Evolutionary conservation across 2,888 invertebrate genomes (phyloP), one percentile per base, ranked within the genome.

Genomic region (Caradrina clavipalpis): DNA sequence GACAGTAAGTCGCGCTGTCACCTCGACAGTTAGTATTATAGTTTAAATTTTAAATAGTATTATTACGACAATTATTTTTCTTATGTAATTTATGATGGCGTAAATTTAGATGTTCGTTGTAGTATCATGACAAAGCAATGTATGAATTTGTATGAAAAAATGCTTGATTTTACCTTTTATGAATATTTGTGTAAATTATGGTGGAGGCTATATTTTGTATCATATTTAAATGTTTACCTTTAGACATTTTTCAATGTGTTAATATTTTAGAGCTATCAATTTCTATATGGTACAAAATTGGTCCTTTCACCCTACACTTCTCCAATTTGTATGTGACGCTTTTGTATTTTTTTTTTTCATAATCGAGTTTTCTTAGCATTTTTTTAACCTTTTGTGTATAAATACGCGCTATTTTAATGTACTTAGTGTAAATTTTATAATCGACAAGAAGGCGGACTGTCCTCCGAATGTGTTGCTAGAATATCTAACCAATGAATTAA

Each of bases 51-150:
- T 82, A 81, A 78, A 78, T 85, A 85, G 79, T 87, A 86, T 86
- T 86, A 84, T 76, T 78, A 81, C 76, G 81, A 76, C 76, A 73
- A 78, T 92, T 89, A 88, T 77, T 82, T 84, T 89, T 90, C 81
- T 90, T 90, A 89, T 91, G 89, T 91, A 89, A 82, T 87, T 80
- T 95, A 95, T 95, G 96, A 95, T 95, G 95, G 95, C 95, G 95
- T 95, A 93, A 90, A 92, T 60, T 94, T 92, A 94, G 94, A 92
- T 94, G 93, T 94, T 94, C 93, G 88, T 91, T 90, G 89, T 91
- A 92, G 91, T 90, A 93, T 92, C 95, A 95, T 95, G 96, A 95
- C 95, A 95, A 94, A 93, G 92, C 91, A 90, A 88, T 91, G 92
- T 89, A 92, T 93, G 92, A 86, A 80, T 88, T 89, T 91, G 83